These are phyloP conservation scores for Petrocephalus microphthalmus DNA, from an alignment of 2,113 vertebrate genomes.

Conservation along the genomic window DNA sequence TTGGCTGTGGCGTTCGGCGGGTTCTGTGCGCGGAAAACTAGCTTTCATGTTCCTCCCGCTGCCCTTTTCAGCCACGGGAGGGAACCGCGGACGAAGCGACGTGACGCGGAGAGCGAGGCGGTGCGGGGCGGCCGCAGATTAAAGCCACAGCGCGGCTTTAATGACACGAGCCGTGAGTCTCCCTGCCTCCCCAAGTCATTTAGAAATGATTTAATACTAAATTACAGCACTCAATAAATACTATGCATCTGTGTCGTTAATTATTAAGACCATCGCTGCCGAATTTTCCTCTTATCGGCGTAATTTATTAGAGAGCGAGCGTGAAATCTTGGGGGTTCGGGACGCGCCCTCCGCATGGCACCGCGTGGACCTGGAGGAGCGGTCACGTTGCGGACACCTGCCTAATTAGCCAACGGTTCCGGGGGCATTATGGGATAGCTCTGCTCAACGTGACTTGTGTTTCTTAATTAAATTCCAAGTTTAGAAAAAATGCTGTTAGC, in stretches of 20 bases:
- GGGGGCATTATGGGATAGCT: background rate
- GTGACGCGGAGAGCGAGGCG: background rate
- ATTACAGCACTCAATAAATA: conserved; percentile 10
- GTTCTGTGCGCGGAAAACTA: background rate
- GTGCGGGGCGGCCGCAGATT: background rate
- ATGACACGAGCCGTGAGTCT: background rate
- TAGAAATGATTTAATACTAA: background rate
- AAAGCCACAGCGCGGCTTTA: background rate
- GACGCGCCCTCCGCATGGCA: background rate
- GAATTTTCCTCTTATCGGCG: background rate
- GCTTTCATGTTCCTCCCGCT: background rate
- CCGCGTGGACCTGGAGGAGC: background rate
- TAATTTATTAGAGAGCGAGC: background rate
- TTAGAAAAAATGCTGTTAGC: background rate
- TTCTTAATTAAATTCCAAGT: background rate
- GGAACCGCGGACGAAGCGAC: background rate
- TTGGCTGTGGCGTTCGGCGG: no score
- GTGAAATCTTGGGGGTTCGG: background rate
- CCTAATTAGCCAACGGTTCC: background rate
- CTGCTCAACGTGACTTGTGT: background rate
- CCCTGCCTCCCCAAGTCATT: background rate
- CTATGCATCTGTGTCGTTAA: background rate
- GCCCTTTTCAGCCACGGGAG: background rate
- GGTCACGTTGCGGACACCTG: background rate
- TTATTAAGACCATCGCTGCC: background rate